Evolutionary conservation across 1,140 invertebrate genomes (phyloP).

Genomic region (Procambarus virginalis): DNA sequence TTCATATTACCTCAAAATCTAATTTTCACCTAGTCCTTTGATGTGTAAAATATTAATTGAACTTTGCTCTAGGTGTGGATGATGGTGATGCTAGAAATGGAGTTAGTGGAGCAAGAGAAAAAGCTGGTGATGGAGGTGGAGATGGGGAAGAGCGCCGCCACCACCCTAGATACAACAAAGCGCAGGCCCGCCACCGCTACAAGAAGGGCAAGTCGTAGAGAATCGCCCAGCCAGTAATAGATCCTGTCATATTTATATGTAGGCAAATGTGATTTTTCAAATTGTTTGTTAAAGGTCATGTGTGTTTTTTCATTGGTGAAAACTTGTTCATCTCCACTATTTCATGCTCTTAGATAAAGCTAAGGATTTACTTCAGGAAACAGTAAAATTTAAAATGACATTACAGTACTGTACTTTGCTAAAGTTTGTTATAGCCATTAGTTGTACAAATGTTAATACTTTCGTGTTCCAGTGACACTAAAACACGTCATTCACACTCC

Average conservation of each 20-base stretch:
- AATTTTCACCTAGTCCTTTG: too few relatives aligned
- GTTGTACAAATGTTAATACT: too few relatives aligned
- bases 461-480: too few relatives aligned
- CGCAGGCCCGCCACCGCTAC: constrained; percentile 40
- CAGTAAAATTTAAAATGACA: neutral
- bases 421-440: neutral
- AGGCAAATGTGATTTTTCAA: neutral
- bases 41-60: neutral
- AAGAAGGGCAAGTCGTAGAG: constrained; percentile 52
- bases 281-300: neutral
- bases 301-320: neutral
- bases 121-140: neutral
- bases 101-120: neutral
- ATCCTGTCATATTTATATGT: neutral
- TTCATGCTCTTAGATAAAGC: neutral
- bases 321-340: neutral
- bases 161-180: constrained; percentile 42
- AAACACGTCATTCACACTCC: too few relatives aligned
- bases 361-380: neutral
- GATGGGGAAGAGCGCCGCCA: constrained; percentile 36
- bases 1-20: too few relatives aligned
- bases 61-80: constrained; percentile 9
- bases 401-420: neutral
- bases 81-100: constrained; percentile 15
- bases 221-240: neutral